These are phyloP conservation scores for Campoletis raptor DNA, from an alignment of 2,888 invertebrate species.

Conservation along the genomic window DNA sequence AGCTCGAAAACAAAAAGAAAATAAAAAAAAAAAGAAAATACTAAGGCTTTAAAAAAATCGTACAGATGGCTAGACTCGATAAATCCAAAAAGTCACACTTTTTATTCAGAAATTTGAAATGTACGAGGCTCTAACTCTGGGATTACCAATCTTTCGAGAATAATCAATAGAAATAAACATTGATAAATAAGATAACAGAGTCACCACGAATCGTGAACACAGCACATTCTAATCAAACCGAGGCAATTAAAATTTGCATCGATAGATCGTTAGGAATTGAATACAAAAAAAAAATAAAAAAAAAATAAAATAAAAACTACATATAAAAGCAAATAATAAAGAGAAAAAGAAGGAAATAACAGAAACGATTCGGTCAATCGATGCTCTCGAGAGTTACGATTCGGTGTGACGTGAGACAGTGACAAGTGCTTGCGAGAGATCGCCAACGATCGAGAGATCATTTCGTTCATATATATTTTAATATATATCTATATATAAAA, in stretches of 20 bases:
- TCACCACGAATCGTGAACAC: neutral
- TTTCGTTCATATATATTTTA: neutral
- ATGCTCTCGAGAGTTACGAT: slow-evolving; percentile 20
- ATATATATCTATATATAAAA: neutral
- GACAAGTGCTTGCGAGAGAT: slow-evolving; percentile 51
- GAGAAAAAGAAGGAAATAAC: neutral
- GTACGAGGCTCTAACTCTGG: neutral
- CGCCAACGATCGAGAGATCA: slow-evolving; percentile 40
- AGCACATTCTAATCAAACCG: slow-evolving; percentile 1
- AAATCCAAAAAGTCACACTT: neutral
- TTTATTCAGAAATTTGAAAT: neutral
- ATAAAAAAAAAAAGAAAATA: neutral
- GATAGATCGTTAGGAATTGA: neutral
- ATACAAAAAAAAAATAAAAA: slow-evolving; percentile 21
- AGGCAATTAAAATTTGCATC: slow-evolving; percentile 40
- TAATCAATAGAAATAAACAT: neutral
- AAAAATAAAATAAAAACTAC: too few species aligned
- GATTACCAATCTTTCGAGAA: neutral
- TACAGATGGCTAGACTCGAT: too few species aligned
- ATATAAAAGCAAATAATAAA: neutral
- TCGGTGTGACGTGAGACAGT: slow-evolving; percentile 35
- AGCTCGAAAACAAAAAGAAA: neutral
- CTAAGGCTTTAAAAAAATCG: too few species aligned
- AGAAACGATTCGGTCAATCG: slow-evolving; percentile 29
- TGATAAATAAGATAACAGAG: slow-evolving; percentile 13